These are phyloP conservation scores for Petrolisthes cinctipes DNA, from an alignment of 2,888 invertebrate species.

Conservation along the genomic window DNA sequence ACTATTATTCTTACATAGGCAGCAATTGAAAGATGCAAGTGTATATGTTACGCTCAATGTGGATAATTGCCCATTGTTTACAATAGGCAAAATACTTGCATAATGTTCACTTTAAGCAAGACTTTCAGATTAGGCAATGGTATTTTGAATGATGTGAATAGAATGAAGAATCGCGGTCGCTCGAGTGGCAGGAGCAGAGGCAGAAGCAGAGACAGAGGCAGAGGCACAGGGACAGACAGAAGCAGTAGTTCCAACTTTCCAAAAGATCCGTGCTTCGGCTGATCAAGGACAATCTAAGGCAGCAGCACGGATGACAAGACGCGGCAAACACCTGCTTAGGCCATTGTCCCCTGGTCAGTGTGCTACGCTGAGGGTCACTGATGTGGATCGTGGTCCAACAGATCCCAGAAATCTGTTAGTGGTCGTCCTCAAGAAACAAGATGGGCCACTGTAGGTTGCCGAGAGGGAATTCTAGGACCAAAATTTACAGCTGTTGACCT, in stretches of 20 bases:
- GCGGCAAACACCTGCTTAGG: background rate
- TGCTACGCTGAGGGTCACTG: constrained; percentile 1
- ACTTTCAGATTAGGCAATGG: too few species aligned
- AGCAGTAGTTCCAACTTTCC: constrained; percentile 5
- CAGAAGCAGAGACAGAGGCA: too few species aligned
- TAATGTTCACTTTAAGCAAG: too few species aligned
- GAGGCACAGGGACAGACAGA: background rate
- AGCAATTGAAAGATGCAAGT: too few species aligned
- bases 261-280: background rate
- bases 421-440: constrained; percentile 17
- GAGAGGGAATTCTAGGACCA: constrained; percentile 24
- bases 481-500: constrained; percentile 30
- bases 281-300: constrained; percentile 3
- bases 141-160: too few species aligned
- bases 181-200: too few species aligned
- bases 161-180: too few species aligned
- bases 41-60: too few species aligned
- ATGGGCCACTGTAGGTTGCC: too few species aligned
- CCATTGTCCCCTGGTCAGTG: background rate
- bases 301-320: constrained; percentile 20
- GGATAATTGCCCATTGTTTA: too few species aligned
- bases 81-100: too few species aligned
- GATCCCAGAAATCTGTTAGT: constrained; percentile 25
- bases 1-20: too few species aligned
- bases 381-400: constrained; percentile 19